Evolutionary conservation across 2,113 vertebrate genomes (phyloP), one percentile per base, ranked within the genome.

Genomic region (Prionailurus bengalensis): DNA sequence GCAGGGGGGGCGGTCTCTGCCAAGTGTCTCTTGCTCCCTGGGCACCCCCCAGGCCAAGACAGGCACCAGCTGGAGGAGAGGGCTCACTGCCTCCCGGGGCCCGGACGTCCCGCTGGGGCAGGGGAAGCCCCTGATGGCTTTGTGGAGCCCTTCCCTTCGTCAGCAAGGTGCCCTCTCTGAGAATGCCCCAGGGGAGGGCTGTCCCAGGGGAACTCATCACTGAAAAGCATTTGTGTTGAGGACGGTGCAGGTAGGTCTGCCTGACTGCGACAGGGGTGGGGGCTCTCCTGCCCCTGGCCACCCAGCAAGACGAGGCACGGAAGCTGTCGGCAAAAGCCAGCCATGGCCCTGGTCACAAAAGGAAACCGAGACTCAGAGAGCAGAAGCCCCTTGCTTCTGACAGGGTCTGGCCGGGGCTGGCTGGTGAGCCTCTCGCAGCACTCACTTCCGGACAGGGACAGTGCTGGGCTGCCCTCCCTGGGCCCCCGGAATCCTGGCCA

Each of bases 231-330:
- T 3, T 1, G 29, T 82, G 53, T 1, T 13, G 61, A 14, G 29
- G 63, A 23, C 7, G 5, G 19, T 4, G 14, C 9, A 17, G 61
- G 61, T 39, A 36, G 21, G 31, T 48, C 51, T 83, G 36, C 39
- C 66, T 1, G 4, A n/a, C 17, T 1, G 0, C 7, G 29, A 33
- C 45, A 0, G 1, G 68, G 5, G 17, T 0, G 5, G 5, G 15
- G 27, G 58, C 71, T 39, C 61, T 45, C 3, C 14, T 25, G 17
- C 13, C 36, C 4, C 42, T 0, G 1, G 9, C 23, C 23, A 7
- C 36, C 53, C 31, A 55, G 29, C 0, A 15, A n/a, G 73, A 36
- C 13, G 19, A 15, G 12, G 17, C 9, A 12, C 7, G 3, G 39
- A n/a, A 13, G 15, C 29, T 0, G 5, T 11, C 0, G 7, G 61